Percentiles rank a stretch among this genome's conserved stretches.
Evolutionary conservation across 2,888 invertebrate species (phyloP).

Genomic region (Anthophora plumipes): DNA sequence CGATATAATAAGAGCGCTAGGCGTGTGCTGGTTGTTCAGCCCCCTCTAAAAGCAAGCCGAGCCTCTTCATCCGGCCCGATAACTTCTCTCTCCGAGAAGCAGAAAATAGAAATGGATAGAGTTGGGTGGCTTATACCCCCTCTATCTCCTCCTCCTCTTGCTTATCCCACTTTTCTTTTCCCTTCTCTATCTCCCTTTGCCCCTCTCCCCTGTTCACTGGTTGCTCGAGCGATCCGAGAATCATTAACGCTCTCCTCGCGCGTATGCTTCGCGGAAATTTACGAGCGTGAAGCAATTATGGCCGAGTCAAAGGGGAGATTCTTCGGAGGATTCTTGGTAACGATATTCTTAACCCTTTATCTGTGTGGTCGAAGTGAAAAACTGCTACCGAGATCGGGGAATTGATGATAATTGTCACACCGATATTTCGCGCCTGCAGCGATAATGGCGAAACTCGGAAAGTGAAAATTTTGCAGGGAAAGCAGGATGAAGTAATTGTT

Average conservation of each 20-base stretch:
- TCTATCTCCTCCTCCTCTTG: neutral
- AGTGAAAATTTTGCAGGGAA: no score
- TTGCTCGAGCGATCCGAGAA: conserved; percentile 30
- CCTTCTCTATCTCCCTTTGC: neutral
- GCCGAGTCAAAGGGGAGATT: conserved; percentile 26
- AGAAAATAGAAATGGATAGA: conserved; percentile 79
- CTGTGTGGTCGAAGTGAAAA: neutral
- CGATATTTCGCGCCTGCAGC: no score
- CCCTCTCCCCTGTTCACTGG: neutral
- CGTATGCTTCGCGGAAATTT: conserved; percentile 33
- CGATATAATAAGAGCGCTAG: conserved; percentile 72
- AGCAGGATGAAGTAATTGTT: no score
- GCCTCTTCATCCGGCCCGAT: conserved; percentile 55
- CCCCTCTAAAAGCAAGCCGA: conserved; percentile 23
- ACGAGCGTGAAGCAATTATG: conserved; percentile 37
- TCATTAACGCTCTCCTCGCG: conserved; percentile 42
- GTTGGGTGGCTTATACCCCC: conserved; percentile 46
- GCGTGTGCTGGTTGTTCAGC: conserved; percentile 16
- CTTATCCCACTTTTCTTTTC: conserved; percentile 19
- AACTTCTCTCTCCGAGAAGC: conserved; percentile 63
- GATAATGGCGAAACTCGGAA: no score
- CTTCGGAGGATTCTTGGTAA: conserved; percentile 14
- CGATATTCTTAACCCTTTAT: conserved; percentile 16
- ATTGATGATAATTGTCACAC: no score
- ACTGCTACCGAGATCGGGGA: no score